Evolutionary conservation across 1,140 invertebrate genomes (phyloP), one percentile per base, ranked within the genome.

Genomic region (Leptopilina boulardi): DNA sequence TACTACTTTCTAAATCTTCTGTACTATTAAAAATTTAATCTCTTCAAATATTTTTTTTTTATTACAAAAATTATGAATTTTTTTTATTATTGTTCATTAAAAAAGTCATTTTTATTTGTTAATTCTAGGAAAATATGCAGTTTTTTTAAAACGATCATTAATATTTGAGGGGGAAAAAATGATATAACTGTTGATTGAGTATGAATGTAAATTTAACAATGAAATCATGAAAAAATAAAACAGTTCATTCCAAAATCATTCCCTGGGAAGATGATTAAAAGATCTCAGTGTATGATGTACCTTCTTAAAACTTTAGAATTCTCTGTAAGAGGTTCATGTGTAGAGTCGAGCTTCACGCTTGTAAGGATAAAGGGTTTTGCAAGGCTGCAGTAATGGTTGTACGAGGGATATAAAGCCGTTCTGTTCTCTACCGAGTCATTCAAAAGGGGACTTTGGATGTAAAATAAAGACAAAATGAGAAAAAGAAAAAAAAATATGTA

Each of bases 321-420:
- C 23, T 34, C 59, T 26, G 59, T 9, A 38, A 66, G 26, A 66
- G 59, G 21, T 66, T 66, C 26, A 26, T 66, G 59, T 66, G 59
- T n/a, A 66, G 59, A 66, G 59, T 30, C 59, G 54, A 59, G 54
- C 54, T 66, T n/a, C 59, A 30, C 59, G 59, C 59, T 15, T 66
- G 59, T 66, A 66, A 66, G 59, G 59, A 66, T 66, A 15, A 66
- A 34, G 21, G 59, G 59, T 66, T 66, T 38, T 34, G 59, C 59
- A 66, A 38, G 59, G 59, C 59, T 66, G 59, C 59, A 66, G 59
- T 66, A 66, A 66, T 66, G 59, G 59, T 66, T 66, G 59, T 66
- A 66, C 59, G 59, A 66, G 59, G 59, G 59, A 30, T 66, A 66
- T 66, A 66, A 66, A 66, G 59, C 59, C 59, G 59, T 66, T 30